These are phyloP conservation scores for Drosophila biarmipes DNA, from an alignment of 1,140 invertebrate species.

Conservation along the genomic window DNA sequence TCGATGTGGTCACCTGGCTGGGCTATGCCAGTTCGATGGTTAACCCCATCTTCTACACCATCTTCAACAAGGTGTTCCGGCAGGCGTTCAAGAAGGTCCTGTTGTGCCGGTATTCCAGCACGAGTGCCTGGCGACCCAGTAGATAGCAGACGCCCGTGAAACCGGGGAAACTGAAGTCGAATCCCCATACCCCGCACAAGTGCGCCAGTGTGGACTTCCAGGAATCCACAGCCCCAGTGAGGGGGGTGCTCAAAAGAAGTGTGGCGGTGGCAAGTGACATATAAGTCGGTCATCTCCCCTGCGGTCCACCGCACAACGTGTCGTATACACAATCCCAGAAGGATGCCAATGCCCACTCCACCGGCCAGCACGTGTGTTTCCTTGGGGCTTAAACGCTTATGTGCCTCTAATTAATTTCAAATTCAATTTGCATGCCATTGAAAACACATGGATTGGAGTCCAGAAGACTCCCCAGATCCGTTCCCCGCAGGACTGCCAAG, in stretches of 20 bases:
- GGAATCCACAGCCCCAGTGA: slow-evolving; percentile 30
- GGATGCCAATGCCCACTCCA: background rate
- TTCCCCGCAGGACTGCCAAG: slow-evolving; percentile 10
- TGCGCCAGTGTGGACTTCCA: slow-evolving; percentile 69
- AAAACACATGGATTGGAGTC: slow-evolving; percentile 22
- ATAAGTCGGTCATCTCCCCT: slow-evolving; percentile 29
- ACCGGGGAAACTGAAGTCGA: slow-evolving; percentile 55
- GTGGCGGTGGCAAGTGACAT: slow-evolving; percentile 31
- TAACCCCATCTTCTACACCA: slow-evolving; percentile 97
- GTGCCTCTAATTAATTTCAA: slow-evolving; percentile 75
- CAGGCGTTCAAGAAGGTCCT: slow-evolving; percentile 95
- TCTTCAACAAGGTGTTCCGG: slow-evolving; percentile 96
- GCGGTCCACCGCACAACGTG: slow-evolving; percentile 54
- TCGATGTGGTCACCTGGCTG: slow-evolving; percentile 95
- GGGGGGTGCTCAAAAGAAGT: slow-evolving; percentile 44
- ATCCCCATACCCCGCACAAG: slow-evolving; percentile 38
- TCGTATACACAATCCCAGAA: slow-evolving; percentile 33
- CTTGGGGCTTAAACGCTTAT: slow-evolving; percentile 55
- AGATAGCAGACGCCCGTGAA: slow-evolving; percentile 79
- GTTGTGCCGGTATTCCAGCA: slow-evolving; percentile 89
- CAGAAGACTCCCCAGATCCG: background rate
- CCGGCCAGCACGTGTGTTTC: background rate
- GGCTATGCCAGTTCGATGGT: slow-evolving; percentile 97
- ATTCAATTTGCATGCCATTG: slow-evolving; percentile 77
- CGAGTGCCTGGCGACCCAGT: slow-evolving; percentile 86